phyloP scores from a whole-genome alignment of 2,888 invertebrate genomes.

The Drosophila emarginata region DNA sequence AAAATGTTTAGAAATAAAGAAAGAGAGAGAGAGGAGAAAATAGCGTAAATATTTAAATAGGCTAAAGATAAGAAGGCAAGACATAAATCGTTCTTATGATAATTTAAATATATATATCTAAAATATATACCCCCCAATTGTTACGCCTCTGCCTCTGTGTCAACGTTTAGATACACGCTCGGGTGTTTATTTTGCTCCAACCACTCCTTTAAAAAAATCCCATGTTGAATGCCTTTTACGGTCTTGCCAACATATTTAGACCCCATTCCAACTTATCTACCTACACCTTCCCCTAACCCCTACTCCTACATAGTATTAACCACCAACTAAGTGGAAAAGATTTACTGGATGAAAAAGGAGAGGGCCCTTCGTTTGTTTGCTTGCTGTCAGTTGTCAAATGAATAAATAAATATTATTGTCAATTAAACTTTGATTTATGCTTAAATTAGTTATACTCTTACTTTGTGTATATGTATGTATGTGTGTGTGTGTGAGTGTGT shows the following conservation, averaged over 20 bases:
- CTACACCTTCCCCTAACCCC: not conserved
- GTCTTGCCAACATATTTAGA: slow-evolving; percentile 36
- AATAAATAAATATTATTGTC: slow-evolving; percentile 48
- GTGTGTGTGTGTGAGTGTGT: not conserved
- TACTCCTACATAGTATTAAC: too few species aligned
- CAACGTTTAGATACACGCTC: not conserved
- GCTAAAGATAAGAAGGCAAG: not conserved
- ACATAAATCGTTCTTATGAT: not conserved
- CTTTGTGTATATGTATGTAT: not conserved
- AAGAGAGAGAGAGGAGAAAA: not conserved
- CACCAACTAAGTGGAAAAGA: not conserved
- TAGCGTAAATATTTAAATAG: not conserved
- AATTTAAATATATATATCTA: too few species aligned
- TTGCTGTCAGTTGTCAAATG: slow-evolving; percentile 18
- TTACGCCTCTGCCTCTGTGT: not conserved
- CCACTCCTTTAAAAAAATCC: not conserved
- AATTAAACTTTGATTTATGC: slow-evolving; percentile 36
- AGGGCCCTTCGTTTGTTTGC: not conserved
- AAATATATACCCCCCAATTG: not conserved
- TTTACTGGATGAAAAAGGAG: too few species aligned
- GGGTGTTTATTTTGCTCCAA: not conserved
- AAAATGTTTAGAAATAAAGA: slow-evolving; percentile 20
- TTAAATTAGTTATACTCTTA: not conserved
- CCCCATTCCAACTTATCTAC: not conserved
- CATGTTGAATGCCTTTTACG: slow-evolving; percentile 26